phyloP scores from a whole-genome alignment of 1,140 invertebrate species.

The Rhizoglyphus robini region DNA sequence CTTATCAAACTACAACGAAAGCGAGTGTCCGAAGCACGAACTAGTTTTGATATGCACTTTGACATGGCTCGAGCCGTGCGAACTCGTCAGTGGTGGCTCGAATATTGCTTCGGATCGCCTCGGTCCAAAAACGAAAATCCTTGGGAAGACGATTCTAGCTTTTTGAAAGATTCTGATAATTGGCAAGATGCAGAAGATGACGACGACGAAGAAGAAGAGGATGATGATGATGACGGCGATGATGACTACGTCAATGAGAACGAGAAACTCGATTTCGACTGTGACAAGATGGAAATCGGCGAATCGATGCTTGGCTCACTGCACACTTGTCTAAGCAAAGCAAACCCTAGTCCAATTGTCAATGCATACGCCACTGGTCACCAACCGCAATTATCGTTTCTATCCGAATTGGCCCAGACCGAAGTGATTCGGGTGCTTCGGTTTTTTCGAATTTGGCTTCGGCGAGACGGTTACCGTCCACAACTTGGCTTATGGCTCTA shows the following conservation, averaged over 20 bases:
- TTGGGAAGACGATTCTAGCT: background rate
- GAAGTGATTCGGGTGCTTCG: background rate
- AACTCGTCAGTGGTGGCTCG: constrained; percentile 7
- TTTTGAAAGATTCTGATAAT: background rate
- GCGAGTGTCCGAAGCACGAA: background rate
- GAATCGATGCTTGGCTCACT: background rate
- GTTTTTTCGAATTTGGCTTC: background rate
- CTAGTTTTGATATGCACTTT: background rate
- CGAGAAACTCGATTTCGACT: constrained; percentile 1
- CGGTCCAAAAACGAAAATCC: background rate
- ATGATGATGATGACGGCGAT: constrained; percentile 1
- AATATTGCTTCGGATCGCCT: constrained; percentile 12
- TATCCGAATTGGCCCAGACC: background rate
- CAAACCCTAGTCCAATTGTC: background rate
- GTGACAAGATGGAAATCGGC: background rate
- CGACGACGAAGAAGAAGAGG: background rate
- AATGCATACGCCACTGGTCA: background rate
- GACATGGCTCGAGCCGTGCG: background rate
- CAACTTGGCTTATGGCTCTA: constrained; percentile 3
- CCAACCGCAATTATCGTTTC: background rate
- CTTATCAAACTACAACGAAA: background rate
- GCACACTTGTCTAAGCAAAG: background rate
- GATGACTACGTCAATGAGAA: background rate
- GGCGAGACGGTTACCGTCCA: background rate
- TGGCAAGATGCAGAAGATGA: background rate